Evolutionary conservation across 2,888 invertebrate genomes (phyloP), one percentile per base, ranked within the genome.

Genomic region (Ischnus inquisitorius): DNA sequence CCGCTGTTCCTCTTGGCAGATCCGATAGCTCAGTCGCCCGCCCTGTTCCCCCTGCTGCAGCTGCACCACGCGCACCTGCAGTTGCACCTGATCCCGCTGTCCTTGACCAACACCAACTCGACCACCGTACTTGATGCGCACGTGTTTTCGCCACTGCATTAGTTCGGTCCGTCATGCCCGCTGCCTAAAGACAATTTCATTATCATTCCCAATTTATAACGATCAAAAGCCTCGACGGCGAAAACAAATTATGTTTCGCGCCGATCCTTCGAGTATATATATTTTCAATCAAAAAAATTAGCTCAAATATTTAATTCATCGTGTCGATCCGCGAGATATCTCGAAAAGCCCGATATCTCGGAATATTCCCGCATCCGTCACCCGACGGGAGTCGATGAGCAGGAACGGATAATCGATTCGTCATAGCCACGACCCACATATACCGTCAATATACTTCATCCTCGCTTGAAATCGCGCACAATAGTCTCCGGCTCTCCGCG

Each of bases 111-210:
- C 93, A 92, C 93, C 93, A 92, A 93, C 93, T 92, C 93, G 93
- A 93, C 93, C 93, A 93, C 93, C 93, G 93, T 93, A 93, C 93
- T 93, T 93, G 93, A 93, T 93, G 91, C 93, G 93, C 91, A 93
- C 93, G 93, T 93, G 92, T 93, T 93, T 93, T 93, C 93, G 92
- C 93, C 93, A 93, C 93, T 93, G 93, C 93, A 93, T 93, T 92
- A 92, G 93, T 93, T 90, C 93, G 93, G 92, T 92, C 91, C 92
- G 93, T 93, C 93, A 93, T 93, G 91, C 92, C 93, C 92, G 91
- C 92, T 91, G 91, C 88, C 91, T 91, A 82, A 89, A 88, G 60
- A 67, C 78, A 74, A 79, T 34, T 34, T 34, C 8, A 34, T 34
- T 34, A 34, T 34, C 8, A 34, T 34, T 34, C 0, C 8, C 4